Evolutionary conservation across 2,113 vertebrate genomes (phyloP).

Genomic region (Chrysochloris asiatica): DNA sequence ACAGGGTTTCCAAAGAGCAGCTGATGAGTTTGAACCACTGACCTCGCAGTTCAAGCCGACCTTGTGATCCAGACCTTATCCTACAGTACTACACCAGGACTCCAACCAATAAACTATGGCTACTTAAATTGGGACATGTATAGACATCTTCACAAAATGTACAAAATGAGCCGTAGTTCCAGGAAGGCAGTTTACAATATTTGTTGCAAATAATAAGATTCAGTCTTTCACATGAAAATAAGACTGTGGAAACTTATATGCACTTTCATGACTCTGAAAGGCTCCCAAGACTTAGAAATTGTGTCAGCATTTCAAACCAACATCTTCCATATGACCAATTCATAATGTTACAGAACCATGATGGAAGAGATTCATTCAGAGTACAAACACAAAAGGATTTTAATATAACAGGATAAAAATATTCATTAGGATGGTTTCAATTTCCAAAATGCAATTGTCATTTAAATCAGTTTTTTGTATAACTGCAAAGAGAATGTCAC

Average conservation of each 20-base stretch:
- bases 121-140: constrained; percentile 1
- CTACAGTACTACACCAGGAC: too few species aligned
- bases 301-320: background rate
- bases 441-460: background rate
- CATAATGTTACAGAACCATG: background rate
- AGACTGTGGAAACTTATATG: background rate
- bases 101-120: background rate
- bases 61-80: too few species aligned
- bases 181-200: constrained; percentile 1
- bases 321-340: constrained; percentile 21
- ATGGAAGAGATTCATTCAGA: background rate
- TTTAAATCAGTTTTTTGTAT: background rate
- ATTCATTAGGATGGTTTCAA: background rate
- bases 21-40: too few species aligned
- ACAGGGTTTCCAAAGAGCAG: too few species aligned
- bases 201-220: constrained; percentile 29
- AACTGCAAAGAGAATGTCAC: background rate
- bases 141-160: background rate
- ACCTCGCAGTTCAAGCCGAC: too few species aligned
- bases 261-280: background rate
- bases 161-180: background rate
- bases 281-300: constrained; percentile 23
- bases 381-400: background rate
- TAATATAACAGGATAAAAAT: background rate
- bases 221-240: constrained; percentile 15